These are phyloP conservation scores for Poeciliopsis presidionis DNA, from an alignment of 2,797 vertebrate genomes.

Conservation along the genomic window DNA sequence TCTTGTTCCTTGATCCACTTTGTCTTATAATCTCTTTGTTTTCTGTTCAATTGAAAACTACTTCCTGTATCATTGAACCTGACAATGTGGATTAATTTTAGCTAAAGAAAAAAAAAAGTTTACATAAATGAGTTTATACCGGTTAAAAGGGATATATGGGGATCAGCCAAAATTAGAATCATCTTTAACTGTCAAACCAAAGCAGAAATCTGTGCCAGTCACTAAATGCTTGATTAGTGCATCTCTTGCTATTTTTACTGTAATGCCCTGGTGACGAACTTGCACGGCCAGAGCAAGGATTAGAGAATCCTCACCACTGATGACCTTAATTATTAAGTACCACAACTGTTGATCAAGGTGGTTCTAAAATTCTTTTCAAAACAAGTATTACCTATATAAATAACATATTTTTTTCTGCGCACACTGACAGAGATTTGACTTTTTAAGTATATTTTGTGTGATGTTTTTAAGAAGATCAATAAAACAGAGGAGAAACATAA, in stretches of 20 bases:
- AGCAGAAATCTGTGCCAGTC: neutral
- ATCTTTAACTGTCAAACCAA: neutral
- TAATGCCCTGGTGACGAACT: constrained; percentile 25
- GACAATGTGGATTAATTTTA: neutral
- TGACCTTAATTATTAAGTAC: constrained; percentile 44
- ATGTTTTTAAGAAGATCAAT: neutral
- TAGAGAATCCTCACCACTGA: constrained; percentile 35
- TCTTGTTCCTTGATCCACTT: neutral
- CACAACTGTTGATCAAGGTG: neutral
- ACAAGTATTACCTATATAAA: neutral
- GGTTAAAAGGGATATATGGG: neutral
- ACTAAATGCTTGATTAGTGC: neutral
- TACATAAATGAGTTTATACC: neutral
- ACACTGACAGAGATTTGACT: neutral
- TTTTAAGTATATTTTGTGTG: neutral
- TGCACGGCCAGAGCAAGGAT: constrained; percentile 55
- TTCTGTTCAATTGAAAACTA: neutral
- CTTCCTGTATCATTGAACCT: neutral
- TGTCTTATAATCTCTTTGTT: neutral
- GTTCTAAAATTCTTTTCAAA: neutral
- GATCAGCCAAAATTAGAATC: neutral
- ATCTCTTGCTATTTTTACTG: constrained; percentile 47
- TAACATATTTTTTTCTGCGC: neutral
- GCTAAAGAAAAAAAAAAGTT: neutral
- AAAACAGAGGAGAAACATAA: neutral